A percentile compares a stretch with the other conserved stretches of the same genome.
phyloP scores from a whole-genome alignment of 2,113 vertebrate genomes.

The Craseonycteris thonglongyai region DNA sequence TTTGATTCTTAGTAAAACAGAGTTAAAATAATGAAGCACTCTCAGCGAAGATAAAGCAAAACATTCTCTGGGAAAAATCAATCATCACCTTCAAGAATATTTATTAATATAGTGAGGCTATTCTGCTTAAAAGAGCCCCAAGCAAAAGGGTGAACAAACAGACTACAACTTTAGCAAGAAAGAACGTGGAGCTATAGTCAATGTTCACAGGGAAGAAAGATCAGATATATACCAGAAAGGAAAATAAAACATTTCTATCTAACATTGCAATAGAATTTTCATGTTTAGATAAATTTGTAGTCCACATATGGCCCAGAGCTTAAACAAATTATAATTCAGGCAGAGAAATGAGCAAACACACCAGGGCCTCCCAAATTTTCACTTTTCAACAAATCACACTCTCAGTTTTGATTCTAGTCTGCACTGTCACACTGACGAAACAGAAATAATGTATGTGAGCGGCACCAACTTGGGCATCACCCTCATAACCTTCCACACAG shows the following conservation, averaged over 20 bases:
- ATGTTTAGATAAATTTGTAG: neutral
- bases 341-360: conserved; percentile 38
- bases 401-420: conserved; percentile 45
- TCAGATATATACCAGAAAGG: neutral
- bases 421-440: conserved; percentile 39
- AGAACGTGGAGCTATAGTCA: conserved; percentile 17
- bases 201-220: conserved; percentile 21
- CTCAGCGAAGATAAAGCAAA: conserved; percentile 45
- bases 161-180: conserved; percentile 30
- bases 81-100: neutral
- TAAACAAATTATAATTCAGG: conserved; percentile 14
- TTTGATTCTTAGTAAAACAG: conserved; percentile 39
- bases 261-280: neutral
- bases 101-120: conserved; percentile 20
- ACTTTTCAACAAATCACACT: conserved; percentile 38
- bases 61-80: conserved; percentile 17
- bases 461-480: conserved; percentile 6
- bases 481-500: conserved; percentile 15
- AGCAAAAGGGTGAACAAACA: neutral
- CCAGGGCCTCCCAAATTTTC: conserved; percentile 3
- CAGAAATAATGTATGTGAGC: neutral
- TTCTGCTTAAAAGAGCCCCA: conserved; percentile 14
- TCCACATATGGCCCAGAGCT: conserved; percentile 30
- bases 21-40: conserved; percentile 27
- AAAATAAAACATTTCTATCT: conserved; percentile 33